Evolutionary conservation across 64 coral and sea anemone genomes (phyloP), one percentile per base, ranked within the genome.

Genomic region (Hydrozoanthus tunicans): DNA sequence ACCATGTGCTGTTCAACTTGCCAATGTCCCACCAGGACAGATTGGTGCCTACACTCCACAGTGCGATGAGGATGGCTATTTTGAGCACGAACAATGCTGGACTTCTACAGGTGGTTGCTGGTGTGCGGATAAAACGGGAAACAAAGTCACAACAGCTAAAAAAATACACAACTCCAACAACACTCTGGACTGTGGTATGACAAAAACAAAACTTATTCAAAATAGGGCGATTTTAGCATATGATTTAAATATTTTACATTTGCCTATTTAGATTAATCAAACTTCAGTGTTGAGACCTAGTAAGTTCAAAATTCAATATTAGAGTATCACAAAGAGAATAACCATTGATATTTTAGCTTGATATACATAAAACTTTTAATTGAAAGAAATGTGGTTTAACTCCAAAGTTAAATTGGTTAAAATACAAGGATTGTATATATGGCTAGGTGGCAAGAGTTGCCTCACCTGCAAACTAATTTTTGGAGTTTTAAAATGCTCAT

Each of bases 151-250:
- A 43, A 60, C 54, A 61, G 84, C 56, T 7, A 24, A 74, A 88
- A 70, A 88, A 60, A 88, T 12, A 7, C 55, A 11, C 3, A 13
- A 32, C 57, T 74, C 70, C 69, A 25, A 13, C 32, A 55, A 43
- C 24, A 25, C 59, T 9, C 84, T 88, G n/a, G 84, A 88, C 13
- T 88, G 84, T 73, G 84, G 84, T 88, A 88, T 61, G 84, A 53
- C 43, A 64, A 15, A 82, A 58, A 26, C 57, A 81, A 60, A 61
- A 23, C 62, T 10, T 25, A 62, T 62, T 51, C 23, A 24, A 5
- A 3, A 56, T 54, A 64, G 7, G 62, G 1, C 3, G 3, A 3
- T 77, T 1, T 77, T 56, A 10, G 9, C 54, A 7, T 51, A 53
- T 5, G 17, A 69, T 14, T 73, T 56, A 56, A 77, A 5, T 5